Conservation (phyloP, 2,888 invertebrate species). For the Tanytarsus gracilentus region DNA sequence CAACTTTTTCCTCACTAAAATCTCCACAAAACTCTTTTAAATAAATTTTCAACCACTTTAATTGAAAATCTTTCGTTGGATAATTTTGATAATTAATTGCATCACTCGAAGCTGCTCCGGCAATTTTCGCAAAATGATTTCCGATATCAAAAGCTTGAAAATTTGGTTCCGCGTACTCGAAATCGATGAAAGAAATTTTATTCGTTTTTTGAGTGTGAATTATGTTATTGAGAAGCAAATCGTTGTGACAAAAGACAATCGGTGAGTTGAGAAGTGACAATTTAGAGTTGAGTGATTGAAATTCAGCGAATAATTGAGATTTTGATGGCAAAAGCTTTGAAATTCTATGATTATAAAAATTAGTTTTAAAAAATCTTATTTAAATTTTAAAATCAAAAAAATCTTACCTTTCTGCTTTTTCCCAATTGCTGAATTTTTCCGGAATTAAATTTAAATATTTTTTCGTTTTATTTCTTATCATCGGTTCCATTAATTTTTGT, state of each 20-base stretch:
- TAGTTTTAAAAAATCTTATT: neutral
- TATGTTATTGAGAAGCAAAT: slow-evolving; percentile 89
- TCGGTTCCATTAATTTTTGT: slow-evolving; percentile 47
- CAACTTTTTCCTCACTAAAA: slow-evolving; percentile 51
- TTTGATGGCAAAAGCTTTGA: slow-evolving; percentile 56
- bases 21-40: slow-evolving; percentile 50
- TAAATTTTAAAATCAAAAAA: neutral
- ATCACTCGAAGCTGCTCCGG: slow-evolving; percentile 57
- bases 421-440: slow-evolving; percentile 54
- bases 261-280: slow-evolving; percentile 60
- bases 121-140: slow-evolving; percentile 96
- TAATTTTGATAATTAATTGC: slow-evolving; percentile 58
- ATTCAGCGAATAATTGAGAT: slow-evolving; percentile 59
- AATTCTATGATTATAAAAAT: slow-evolving; percentile 47
- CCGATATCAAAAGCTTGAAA: slow-evolving; percentile 95
- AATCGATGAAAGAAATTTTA: slow-evolving; percentile 88
- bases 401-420: slow-evolving; percentile 60
- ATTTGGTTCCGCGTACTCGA: slow-evolving; percentile 90
- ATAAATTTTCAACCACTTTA: slow-evolving; percentile 70
- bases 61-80: slow-evolving; percentile 69
- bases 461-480: slow-evolving; percentile 67
- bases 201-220: slow-evolving; percentile 61
- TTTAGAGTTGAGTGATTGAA: slow-evolving; percentile 53
- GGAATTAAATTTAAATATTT: slow-evolving; percentile 68
- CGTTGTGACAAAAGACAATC: slow-evolving; percentile 94